Percentiles rank a stretch among this genome's conserved stretches.
phyloP scores from a whole-genome alignment of 2,888 invertebrate genomes.

The Lasioglossum zephyrum region DNA sequence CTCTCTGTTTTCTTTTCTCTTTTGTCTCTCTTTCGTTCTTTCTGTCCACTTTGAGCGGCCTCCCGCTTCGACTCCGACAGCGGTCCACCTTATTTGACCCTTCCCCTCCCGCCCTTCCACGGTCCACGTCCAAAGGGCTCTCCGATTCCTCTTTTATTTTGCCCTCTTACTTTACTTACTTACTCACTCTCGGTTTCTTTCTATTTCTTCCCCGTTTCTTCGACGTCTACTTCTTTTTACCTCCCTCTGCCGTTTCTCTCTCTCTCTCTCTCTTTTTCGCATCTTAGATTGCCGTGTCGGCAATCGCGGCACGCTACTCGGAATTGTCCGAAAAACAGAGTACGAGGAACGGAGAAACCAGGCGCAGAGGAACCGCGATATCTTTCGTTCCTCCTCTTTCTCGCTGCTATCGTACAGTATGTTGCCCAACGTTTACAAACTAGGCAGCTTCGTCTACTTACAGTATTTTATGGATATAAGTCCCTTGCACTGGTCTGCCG shows the following conservation, averaged over 20 bases:
- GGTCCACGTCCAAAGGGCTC: conserved; percentile 55
- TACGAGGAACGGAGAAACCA: neutral
- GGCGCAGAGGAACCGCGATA: conserved; percentile 22
- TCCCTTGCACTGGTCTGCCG: too few relatives aligned
- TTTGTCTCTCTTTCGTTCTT: conserved; percentile 58
- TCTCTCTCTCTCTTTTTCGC: conserved; percentile 39
- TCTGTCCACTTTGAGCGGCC: conserved; percentile 62
- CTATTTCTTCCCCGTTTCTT: conserved; percentile 45
- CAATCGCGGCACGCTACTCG: conserved; percentile 47
- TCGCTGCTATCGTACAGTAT: neutral
- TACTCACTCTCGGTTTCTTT: conserved; percentile 61
- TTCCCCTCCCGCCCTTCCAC: conserved; percentile 29
- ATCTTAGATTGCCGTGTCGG: conserved; percentile 48
- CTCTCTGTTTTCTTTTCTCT: conserved; percentile 51
- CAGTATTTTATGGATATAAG: too few relatives aligned
- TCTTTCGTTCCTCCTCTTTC: conserved; percentile 15
- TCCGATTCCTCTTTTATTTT: conserved; percentile 56
- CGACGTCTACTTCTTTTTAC: conserved; percentile 32
- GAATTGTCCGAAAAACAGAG: conserved; percentile 50
- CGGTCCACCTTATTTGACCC: conserved; percentile 63
- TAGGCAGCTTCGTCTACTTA: neutral
- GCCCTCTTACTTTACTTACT: conserved; percentile 61
- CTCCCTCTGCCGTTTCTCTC: conserved; percentile 34
- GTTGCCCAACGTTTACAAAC: neutral
- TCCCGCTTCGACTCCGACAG: conserved; percentile 62